Percentiles rank a stretch among this genome's conserved stretches.
phyloP scores from a whole-genome alignment of 2,113 vertebrate species.

The Oryzias woworae region DNA sequence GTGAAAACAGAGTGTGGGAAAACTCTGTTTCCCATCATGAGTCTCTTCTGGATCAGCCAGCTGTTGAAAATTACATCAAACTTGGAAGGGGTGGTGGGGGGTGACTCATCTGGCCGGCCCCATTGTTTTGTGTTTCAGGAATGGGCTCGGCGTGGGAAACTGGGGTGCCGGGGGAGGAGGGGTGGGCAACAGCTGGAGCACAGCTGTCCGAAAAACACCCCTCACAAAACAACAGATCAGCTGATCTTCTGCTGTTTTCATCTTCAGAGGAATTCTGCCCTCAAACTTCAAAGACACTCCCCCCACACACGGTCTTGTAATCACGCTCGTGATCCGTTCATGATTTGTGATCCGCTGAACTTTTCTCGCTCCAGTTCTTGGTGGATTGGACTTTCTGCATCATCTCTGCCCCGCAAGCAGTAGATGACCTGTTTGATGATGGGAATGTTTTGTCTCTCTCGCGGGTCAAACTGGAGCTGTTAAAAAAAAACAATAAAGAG shows the following conservation, averaged over 20 bases:
- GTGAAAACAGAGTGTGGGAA: constrained; percentile 61
- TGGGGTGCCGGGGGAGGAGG: constrained; percentile 38
- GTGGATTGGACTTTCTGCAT: too few relatives aligned
- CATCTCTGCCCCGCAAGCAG: too few relatives aligned
- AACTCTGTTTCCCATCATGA: constrained; percentile 36
- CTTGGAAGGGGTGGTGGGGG: not conserved
- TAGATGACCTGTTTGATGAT: too few relatives aligned
- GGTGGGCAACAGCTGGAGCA: constrained; percentile 50
- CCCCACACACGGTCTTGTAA: not conserved
- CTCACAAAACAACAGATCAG: not conserved
- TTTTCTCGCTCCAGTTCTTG: too few relatives aligned
- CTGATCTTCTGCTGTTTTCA: constrained; percentile 9
- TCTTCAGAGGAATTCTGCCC: not conserved
- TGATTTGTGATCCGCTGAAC: too few relatives aligned
- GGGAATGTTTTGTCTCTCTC: too few relatives aligned
- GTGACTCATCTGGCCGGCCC: constrained; percentile 44
- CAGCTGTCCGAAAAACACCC: too few relatives aligned
- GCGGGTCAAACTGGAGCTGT: too few relatives aligned
- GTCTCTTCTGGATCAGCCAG: constrained; percentile 58
- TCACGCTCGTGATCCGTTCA: too few relatives aligned
- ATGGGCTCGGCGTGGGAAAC: constrained; percentile 75
- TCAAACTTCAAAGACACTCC: constrained; percentile 36
- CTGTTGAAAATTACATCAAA: constrained; percentile 73
- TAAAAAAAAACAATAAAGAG: too few relatives aligned
- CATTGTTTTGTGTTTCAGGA: constrained; percentile 66